Base-by-base conservation (phyloP, 64 coral and sea anemone species). In the Porites lutea region DNA sequence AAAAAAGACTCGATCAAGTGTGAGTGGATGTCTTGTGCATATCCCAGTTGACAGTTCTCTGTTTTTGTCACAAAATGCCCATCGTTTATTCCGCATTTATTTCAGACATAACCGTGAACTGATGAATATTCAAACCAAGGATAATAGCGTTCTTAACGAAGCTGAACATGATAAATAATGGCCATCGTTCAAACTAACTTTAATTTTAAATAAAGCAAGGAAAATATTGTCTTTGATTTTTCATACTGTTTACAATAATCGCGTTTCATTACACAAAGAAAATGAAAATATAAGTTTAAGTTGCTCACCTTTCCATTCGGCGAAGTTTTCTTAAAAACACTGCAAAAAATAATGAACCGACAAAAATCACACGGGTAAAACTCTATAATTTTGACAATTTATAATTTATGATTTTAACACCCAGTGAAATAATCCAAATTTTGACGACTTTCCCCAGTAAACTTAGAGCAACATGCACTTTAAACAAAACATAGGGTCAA, bases 251-350 rank as follows among this genome's bases (percentile, higher is more conserved):
- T 70, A 14, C 13, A 54, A 65, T 48, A 77, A 69, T 71, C 16
- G 46, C 55, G 51, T 68, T 50, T 70, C 48, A 20, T 16, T 72
- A 57, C 78, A 73, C 15, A 85, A 57, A 66, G 47, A 45, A 66
- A 60, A 13, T 55, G 13, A 86, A 87, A 27, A 37, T 37, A 37
- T 37, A 37, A 47, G 8, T 7, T 50, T 2, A 48, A 48, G 5
- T 18, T 0, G 8, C 82, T 52, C 71, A 95, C 93, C 88, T 95
- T 95, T 37, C 87, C 82, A 78, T 87, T 95, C 13, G 93, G 93
- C 6, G 93, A 95, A 16, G 93, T 86, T 74, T 95, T 95, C 59
- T 95, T 95, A 73, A 95, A 95, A 43, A 95, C 93, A 64, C 93
- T 95, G 81, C 62, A 72, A 95, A 65, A 68, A 37, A 37, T 37